Evolutionary conservation across 2,888 invertebrate species (phyloP).

Genomic region (Oasisia sp.): DNA sequence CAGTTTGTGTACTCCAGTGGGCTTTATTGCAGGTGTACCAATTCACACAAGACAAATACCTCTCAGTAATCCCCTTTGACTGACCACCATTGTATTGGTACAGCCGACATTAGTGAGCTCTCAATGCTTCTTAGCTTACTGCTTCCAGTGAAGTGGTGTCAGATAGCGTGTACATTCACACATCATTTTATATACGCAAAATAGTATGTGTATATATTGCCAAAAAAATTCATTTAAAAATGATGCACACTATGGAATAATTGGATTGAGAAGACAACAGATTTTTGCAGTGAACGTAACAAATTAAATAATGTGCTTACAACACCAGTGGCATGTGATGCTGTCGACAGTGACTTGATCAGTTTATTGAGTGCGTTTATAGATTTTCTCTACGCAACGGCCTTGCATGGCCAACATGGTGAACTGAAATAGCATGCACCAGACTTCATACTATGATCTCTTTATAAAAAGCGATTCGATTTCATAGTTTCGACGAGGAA

Average conservation of each 20-base stretch:
- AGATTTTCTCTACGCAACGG: not conserved
- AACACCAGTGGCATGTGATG: not conserved
- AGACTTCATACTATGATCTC: not conserved
- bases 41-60: slow-evolving; percentile 10
- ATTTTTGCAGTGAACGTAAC: not conserved
- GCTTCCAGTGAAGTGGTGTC: not conserved
- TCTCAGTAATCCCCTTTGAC: not conserved
- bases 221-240: too few relatives aligned
- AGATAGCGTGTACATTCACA: not conserved
- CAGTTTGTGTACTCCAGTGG: not conserved
- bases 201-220: not conserved
- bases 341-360: not conserved
- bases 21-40: not conserved
- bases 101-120: not conserved
- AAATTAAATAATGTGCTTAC: not conserved
- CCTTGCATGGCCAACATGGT: not conserved
- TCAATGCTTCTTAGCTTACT: not conserved
- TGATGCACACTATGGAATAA: too few relatives aligned
- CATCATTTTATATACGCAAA: not conserved
- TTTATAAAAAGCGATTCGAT: not conserved
- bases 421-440: not conserved
- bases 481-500: not conserved
- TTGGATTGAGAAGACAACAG: not conserved
- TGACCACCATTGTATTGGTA: not conserved
- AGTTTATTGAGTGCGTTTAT: not conserved